These are phyloP conservation scores for Etheostoma perlongum DNA, from an alignment of 2,797 vertebrate species.

Conservation along the genomic window DNA sequence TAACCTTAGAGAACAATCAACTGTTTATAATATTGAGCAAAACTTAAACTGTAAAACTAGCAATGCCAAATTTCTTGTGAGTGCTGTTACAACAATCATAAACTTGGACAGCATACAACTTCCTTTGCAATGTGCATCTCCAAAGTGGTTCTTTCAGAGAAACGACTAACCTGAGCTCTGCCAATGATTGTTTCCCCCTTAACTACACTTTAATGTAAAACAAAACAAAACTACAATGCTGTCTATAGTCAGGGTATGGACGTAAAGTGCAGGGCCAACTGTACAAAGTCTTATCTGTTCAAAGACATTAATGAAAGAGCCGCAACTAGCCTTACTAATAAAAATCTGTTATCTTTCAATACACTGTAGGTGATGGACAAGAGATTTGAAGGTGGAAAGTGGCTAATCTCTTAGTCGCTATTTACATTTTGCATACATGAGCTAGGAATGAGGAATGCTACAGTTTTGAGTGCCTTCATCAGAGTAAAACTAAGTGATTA, in stretches of 20 bases:
- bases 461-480: slow-evolving; percentile 45
- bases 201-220: slow-evolving; percentile 16
- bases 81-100: slow-evolving; percentile 15
- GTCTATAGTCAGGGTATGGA: slow-evolving; percentile 33
- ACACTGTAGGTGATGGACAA: slow-evolving; percentile 8
- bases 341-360: slow-evolving; percentile 38
- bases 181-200: slow-evolving; percentile 9
- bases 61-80: slow-evolving; percentile 35
- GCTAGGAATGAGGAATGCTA: slow-evolving; percentile 45
- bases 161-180: slow-evolving; percentile 7
- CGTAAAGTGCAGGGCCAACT: slow-evolving; percentile 69
- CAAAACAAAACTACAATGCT: slow-evolving; percentile 14
- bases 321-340: slow-evolving; percentile 28
- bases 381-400: background rate
- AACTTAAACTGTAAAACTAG: slow-evolving; percentile 9
- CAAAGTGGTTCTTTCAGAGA: background rate
- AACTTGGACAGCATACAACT: slow-evolving; percentile 20
- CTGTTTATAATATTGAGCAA: slow-evolving; percentile 5
- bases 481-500: slow-evolving; percentile 19
- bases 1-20: slow-evolving; percentile 26
- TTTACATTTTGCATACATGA: slow-evolving; percentile 29
- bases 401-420: background rate
- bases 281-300: slow-evolving; percentile 37
- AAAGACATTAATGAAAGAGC: slow-evolving; percentile 25
- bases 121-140: slow-evolving; percentile 8